Evolutionary conservation across 2,113 vertebrate genomes (phyloP), one percentile per base, ranked within the genome.

Genomic region (Aegotheles bennettii): DNA sequence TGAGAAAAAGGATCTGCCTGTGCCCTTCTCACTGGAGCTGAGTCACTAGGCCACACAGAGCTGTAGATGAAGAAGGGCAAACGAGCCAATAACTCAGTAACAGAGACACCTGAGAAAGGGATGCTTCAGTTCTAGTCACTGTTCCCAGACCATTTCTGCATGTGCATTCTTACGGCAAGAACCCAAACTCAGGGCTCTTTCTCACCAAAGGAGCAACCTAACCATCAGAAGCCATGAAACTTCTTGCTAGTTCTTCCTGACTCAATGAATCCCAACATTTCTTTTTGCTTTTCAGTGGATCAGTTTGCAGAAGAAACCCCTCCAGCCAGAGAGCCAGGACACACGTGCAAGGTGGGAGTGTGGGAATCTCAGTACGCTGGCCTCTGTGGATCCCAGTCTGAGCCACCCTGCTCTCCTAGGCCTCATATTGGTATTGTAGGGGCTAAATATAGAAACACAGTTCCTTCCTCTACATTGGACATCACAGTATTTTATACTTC

Each of bases 291-390:
- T 76, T 21, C 36, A 57, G 48, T n/a, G 43, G 3, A 35, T 53
- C 25, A 42, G 23, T 47, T 89, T 85, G n/a, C 43, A 85, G 61
- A 57, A 28, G 14, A 89, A 70, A 51, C 24, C 14, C 67, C 42
- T 69, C 19, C 17, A 56, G 4, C 8, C 28, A 74, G 47, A 38
- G 26, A 67, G 26, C 24, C 60, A 79, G 28, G 23, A 43, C 35
- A 47, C 0, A 0, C 0, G 0, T 40, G 10, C 20, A 69, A 68
- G 28, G 10, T 80, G 33, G 15, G 33, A 79, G 29, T 20, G 15
- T 45, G 36, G 20, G 80, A 68, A 75, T 43, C 24, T 53, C 38
- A 85, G 45, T 28, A 53, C 0, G 2, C 6, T 40, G 36, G 20
- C 36, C 23, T 11, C 13, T 57, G 29, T 63, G 29, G 56, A 70